A percentile compares a stretch with the other conserved stretches of the same genome.
Conservation (phyloP, 2,888 invertebrate species). For the Lamellibrachia columna region DNA sequence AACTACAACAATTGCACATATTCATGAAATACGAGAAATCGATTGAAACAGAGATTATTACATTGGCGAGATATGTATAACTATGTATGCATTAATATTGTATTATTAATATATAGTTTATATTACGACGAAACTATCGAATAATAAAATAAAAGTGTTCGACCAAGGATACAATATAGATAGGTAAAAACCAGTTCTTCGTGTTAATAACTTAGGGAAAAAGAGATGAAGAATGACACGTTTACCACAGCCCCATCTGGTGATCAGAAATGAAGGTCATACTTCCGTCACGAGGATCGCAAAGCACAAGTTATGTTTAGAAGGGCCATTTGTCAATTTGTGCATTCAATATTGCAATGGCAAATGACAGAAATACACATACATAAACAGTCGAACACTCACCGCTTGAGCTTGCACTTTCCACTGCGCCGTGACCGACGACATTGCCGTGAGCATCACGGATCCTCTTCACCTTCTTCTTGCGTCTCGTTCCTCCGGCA, state of each 20-base stretch:
- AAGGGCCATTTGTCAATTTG: not conserved
- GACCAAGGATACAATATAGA: too few species aligned
- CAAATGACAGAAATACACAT: not conserved
- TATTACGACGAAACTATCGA: too few species aligned
- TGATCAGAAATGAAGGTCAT: not conserved
- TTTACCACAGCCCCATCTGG: not conserved
- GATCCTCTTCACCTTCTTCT: constrained; percentile 54
- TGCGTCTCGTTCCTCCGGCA: constrained; percentile 55
- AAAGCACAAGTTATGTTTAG: not conserved
- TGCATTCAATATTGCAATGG: not conserved
- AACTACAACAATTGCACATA: not conserved
- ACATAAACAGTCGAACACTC: not conserved
- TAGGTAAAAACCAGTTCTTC: too few species aligned
- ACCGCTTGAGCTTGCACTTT: constrained; percentile 24
- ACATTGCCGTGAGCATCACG: constrained; percentile 56
- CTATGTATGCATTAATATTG: not conserved
- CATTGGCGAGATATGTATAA: not conserved
- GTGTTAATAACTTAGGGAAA: too few species aligned
- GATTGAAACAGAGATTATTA: too few species aligned
- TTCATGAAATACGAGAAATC: too few species aligned
- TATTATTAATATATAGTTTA: not conserved
- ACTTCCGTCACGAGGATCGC: not conserved
- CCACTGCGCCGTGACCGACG: constrained; percentile 28
- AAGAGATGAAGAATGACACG: not conserved
- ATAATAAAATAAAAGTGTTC: too few species aligned